Evolutionary conservation across 2,113 vertebrate species (phyloP), one percentile per base, ranked within the genome.

Genomic region (Platycercus adscitus): DNA sequence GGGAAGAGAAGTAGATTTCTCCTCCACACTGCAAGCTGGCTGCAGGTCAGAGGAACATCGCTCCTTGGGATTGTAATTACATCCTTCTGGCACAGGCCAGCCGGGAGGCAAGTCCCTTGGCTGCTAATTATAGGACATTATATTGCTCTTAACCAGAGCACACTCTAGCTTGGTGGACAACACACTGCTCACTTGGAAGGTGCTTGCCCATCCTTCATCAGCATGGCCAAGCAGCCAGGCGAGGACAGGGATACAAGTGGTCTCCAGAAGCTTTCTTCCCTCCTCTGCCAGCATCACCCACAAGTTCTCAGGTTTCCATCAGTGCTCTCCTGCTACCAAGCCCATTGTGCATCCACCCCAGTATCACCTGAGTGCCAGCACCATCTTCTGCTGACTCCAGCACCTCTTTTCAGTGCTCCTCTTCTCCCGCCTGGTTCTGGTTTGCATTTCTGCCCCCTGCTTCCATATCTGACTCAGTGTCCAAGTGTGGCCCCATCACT

Each of bases 41-140:
- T 79, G 82, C 69, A 44, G 94, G 90, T 95, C 91, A 91, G 75
- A 93, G 63, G 52, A 72, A 41, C 88, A 61, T 43, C 80, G 35
- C 90, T 93, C 79, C 79, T 77, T 94, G 91, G 94, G 83, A 83
- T 13, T 94, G 91, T 81, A 91, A 95, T 96, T 73, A 70, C 53
- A 78, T 91, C 91, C 87, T 86, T 81, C 68, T 89, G 87, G 95
- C 84, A 77, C 68, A 31, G 91, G 94, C 88, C 86, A 68, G 88
- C 86, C 86, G 88, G 68, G 83, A 96, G 80, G 88, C 86, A 88
- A 86, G 60, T 66, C 88, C 91, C 94, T 65, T 86, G 90, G 88
- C 88, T 94, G 86, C 95, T 95, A 73, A 96, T 94, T 80, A 77
- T 12, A 91, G 88, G 79, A 63, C 72, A 73, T 83, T 56, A 58